A percentile compares a stretch with the other conserved stretches of the same genome.
Conservation (phyloP, 2,797 vertebrate genomes). For the Catostomus latipinnis region DNA sequence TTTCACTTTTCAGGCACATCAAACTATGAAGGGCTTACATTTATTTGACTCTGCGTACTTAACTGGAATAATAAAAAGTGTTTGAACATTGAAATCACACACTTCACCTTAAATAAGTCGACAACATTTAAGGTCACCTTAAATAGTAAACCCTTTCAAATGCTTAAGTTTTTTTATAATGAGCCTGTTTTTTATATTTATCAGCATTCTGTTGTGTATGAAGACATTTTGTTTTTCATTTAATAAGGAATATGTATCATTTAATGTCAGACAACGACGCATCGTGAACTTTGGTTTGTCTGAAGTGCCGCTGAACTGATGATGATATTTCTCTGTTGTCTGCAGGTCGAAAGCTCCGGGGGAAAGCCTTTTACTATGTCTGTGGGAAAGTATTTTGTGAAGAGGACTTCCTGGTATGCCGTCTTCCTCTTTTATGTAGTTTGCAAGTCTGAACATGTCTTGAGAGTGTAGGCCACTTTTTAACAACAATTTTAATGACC, state of each 20-base stretch:
- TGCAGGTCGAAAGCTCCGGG: constrained; percentile 90
- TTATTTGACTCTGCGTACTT: too few species aligned
- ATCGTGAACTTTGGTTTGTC: too few species aligned
- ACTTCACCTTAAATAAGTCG: too few species aligned
- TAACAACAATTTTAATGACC: too few species aligned
- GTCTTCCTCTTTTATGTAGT: constrained; percentile 1
- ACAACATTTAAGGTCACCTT: too few species aligned
- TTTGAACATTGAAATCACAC: too few species aligned
- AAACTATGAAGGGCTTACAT: too few species aligned
- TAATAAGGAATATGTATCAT: not conserved
- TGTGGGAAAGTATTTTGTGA: constrained; percentile 97
- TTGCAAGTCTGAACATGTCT: not conserved
- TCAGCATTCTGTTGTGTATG: too few species aligned
- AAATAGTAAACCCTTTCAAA: not conserved
- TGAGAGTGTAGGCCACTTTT: not conserved
- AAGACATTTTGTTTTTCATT: not conserved
- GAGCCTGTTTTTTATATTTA: too few species aligned
- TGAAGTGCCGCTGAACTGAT: constrained; percentile 61
- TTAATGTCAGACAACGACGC: not conserved
- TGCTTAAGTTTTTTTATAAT: not conserved
- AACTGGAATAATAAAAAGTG: too few species aligned
- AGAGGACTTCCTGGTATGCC: constrained; percentile 96
- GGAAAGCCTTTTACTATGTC: constrained; percentile 98
- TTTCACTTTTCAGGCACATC: too few species aligned
- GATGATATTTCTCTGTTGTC: constrained; percentile 38